These are phyloP conservation scores for Tachysurus fulvidraco DNA, from an alignment of 2,113 vertebrate genomes.

Conservation along the genomic window DNA sequence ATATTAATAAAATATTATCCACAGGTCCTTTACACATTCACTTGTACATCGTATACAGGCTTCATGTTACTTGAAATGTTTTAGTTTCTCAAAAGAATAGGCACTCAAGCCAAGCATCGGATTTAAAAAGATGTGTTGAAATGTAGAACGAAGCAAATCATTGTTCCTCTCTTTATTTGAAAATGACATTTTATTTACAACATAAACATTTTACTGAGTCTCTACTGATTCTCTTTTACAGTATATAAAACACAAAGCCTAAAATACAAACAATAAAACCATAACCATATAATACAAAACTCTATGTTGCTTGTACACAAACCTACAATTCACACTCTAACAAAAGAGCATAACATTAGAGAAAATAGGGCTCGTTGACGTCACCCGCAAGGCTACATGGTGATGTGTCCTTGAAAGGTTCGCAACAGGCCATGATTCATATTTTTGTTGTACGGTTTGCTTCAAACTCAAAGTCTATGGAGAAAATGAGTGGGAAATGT, in stretches of 20 bases:
- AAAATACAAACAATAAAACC: neutral
- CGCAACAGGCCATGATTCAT: neutral
- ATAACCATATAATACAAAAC: neutral
- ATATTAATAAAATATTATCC: neutral
- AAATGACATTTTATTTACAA: neutral
- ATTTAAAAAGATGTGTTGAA: conserved; percentile 1
- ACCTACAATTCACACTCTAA: neutral
- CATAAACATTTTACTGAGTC: neutral
- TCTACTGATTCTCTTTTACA: neutral
- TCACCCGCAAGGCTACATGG: neutral
- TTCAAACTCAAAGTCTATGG: neutral
- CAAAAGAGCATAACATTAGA: too few relatives aligned
- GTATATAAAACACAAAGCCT: neutral
- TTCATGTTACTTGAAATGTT: neutral
- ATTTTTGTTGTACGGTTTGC: neutral
- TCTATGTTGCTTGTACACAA: neutral
- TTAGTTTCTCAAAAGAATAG: neutral
- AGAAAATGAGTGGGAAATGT: neutral
- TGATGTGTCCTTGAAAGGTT: neutral
- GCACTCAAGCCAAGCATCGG: neutral
- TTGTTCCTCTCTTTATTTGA: neutral
- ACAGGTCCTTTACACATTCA: neutral
- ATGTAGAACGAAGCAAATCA: neutral
- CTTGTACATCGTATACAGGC: neutral
- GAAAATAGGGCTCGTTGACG: neutral